Base-by-base conservation (phyloP, 2,888 invertebrate species). In the Ichneumoninae sp. region DNA sequence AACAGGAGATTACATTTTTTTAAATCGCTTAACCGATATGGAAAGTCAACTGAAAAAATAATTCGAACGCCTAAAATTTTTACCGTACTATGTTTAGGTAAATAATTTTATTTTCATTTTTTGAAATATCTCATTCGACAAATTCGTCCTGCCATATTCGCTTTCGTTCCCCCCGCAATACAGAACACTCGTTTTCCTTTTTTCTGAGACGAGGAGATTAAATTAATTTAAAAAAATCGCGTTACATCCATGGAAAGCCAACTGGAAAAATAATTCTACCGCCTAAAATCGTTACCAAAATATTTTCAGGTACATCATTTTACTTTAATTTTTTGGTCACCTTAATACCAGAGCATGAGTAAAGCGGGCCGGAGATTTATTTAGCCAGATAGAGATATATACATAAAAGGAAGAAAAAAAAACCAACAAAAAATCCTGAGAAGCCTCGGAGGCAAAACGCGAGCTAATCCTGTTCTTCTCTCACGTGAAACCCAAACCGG, bases 401-500 rank as follows among this genome's bases (percentile, higher is more conserved):
- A 13, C 19, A 22, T 65, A 1, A 60, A n/a, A 47, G 26, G 66
- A 44, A 75, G 33, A 50, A 47, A 63, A 69, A 74, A 63, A 19
- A 47, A 52, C 52, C 22, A 68, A 60, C 5, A 22, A 83, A 74
- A 22, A 22, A 22, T 36, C 63, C 30, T 74, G 73, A 81, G 77
- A 81, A 84, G 84, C 77, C 81, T 70, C 73, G n/a, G 77, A 73
- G 68, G 81, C 81, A 74, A 81, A 84, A 81, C 74, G 81, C 79
- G 79, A 79, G 82, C 75, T 82, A 85, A 82, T 85, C 84, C 81
- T 70, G 86, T 71, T 79, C 75, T 84, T 79, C 86, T 84, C 84
- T 83, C 83, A 54, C 50, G 69, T 75, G 80, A 82, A 83, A 84
- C 83, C 74, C 76, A 77, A 82, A 83, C 82, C 81, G 79, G 54